Base-by-base conservation (phyloP, 1,140 invertebrate genomes). In the Pogonomyrmex californicus region DNA sequence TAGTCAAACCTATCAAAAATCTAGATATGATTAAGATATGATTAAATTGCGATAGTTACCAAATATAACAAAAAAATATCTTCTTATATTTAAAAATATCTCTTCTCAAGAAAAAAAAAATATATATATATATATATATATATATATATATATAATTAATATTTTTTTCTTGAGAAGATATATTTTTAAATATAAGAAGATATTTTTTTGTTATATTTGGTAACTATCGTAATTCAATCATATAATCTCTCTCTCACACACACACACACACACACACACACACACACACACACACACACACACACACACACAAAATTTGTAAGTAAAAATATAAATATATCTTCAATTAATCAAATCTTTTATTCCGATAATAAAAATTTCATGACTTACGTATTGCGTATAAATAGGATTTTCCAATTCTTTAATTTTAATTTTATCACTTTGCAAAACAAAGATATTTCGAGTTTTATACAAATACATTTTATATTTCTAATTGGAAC, bases 401-500 rank as follows among this genome's bases (percentile, higher is more conserved):
- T 41, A 54, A 14, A 49, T 63, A 78, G 30, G 14, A 38, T 10
- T 47, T 17, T n/a, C 7, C 4, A 9, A 58, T 44, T 44, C 36
- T 70, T 81, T 56, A 81, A 44, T 30, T 5, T 44, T 49, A 65
- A 33, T 38, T 23, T 63, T 75, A 54, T 75, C 2, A 36, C n/a
- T 56, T 54, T 47, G 1, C 36, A 33, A 2, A 63, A 78, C 10
- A 63, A 38, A 17, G 5, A 81, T 6, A 14, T 54, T 23, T 33
- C 65, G 17, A 70, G 70, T 56, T 81, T 81, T 12, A 30, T 47
- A 47, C 58, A 70, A 81, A 54, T 81, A 88, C 58, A 54, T 63
- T 54, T 60, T 75, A 76, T 71, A 77, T 10, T 7, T 78, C 38
- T 10, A 56, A 70, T 38, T 58, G 60, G 73, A 81, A 89, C 81